Evolutionary conservation across 2,113 vertebrate genomes (phyloP).

Genomic region (Onychostoma macrolepis): DNA sequence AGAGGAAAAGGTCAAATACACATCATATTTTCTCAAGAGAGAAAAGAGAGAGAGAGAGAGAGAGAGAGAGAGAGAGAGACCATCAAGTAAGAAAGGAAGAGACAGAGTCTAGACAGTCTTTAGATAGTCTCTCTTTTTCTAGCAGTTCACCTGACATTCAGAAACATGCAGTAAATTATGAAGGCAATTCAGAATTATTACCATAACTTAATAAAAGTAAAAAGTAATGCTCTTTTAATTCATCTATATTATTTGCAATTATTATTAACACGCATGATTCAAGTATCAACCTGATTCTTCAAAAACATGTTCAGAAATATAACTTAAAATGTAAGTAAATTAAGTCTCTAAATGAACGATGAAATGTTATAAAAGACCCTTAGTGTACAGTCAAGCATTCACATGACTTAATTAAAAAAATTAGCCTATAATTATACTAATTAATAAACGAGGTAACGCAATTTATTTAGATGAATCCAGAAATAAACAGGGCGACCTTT

Average conservation of each 20-base stretch:
- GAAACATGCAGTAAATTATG: not conserved
- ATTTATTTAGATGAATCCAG: not conserved
- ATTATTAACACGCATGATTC: not conserved
- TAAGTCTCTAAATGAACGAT: too few species aligned
- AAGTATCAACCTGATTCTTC: not conserved
- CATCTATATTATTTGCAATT: not conserved
- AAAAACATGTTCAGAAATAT: not conserved
- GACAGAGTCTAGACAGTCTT: not conserved
- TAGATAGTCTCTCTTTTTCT: too few species aligned
- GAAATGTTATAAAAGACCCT: not conserved
- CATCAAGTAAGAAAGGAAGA: not conserved
- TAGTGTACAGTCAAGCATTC: not conserved
- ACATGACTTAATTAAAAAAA: not conserved
- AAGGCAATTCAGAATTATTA: not conserved
- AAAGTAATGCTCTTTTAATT: not conserved
- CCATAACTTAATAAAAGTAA: not conserved
- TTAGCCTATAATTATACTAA: too few species aligned
- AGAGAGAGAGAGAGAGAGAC: too few species aligned
- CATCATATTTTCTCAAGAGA: slow-evolving; percentile 30
- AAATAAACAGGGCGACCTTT: not conserved
- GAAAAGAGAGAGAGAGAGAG: too few species aligned
- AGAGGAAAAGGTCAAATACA: slow-evolving; percentile 34
- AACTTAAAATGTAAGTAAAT: too few species aligned
- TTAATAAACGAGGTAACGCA: not conserved
- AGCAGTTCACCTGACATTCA: not conserved